Evolutionary conservation across 2,113 vertebrate genomes (phyloP).

Genomic region (Coptodon rendalli): DNA sequence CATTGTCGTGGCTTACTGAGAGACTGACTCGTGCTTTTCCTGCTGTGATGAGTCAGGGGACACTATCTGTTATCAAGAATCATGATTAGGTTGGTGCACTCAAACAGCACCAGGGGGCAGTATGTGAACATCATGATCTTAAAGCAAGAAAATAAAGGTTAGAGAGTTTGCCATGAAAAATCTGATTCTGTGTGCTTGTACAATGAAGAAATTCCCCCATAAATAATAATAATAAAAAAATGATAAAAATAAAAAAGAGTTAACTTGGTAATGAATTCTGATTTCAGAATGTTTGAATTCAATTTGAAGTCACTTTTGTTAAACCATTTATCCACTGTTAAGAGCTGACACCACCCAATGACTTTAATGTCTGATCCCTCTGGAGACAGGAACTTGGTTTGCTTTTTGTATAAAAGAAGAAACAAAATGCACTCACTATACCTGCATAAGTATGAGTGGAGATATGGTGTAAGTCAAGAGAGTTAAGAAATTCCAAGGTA

Average conservation of each 20-base stretch:
- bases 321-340: not conserved
- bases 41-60: not conserved
- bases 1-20: not conserved
- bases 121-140: not conserved
- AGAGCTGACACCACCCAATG: not conserved
- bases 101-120: not conserved
- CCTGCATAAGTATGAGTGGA: not conserved
- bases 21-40: not conserved
- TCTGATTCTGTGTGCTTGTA: not conserved
- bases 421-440: not conserved
- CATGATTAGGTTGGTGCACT: not conserved
- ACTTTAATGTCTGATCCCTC: slow-evolving; percentile 46
- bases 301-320: not conserved
- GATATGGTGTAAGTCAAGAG: not conserved
- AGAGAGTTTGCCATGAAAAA: not conserved
- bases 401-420: slow-evolving; percentile 33
- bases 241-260: not conserved
- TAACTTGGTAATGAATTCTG: not conserved
- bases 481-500: not conserved
- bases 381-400: slow-evolving; percentile 47
- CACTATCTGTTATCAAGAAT: not conserved
- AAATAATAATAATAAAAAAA: not conserved
- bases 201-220: not conserved
- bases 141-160: not conserved
- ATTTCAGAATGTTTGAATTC: not conserved